phyloP scores from a whole-genome alignment of 2,888 invertebrate genomes.

The Pristionchus fissidentatus region DNA sequence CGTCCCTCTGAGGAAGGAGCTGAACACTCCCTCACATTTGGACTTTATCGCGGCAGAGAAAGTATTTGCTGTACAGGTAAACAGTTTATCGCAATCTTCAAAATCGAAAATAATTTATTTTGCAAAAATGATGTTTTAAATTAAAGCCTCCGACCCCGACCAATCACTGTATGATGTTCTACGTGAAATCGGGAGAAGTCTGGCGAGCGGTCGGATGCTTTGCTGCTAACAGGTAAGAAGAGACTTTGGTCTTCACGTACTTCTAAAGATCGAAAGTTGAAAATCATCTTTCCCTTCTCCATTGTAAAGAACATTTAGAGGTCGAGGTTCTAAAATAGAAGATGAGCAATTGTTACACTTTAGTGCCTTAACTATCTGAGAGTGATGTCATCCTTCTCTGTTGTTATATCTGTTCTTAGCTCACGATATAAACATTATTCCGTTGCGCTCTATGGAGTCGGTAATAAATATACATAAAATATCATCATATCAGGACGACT shows the following conservation, averaged over 20 bases:
- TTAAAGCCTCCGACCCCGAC: slow-evolving; percentile 57
- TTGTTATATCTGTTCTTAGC: background rate
- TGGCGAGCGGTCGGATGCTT: slow-evolving; percentile 62
- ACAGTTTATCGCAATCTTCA: background rate
- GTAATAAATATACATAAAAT: background rate
- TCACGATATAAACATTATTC: background rate
- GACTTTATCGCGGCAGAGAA: slow-evolving; percentile 51
- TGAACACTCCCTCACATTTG: slow-evolving; percentile 55
- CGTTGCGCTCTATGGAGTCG: background rate
- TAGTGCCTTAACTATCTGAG: too few species aligned
- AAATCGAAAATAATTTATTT: background rate
- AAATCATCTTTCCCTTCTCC: too few species aligned
- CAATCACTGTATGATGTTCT: slow-evolving; percentile 59
- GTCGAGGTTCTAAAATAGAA: too few species aligned
- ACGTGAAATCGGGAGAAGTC: slow-evolving; percentile 55
- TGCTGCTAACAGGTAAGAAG: slow-evolving; percentile 11
- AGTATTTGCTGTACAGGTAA: slow-evolving; percentile 59
- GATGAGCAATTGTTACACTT: too few species aligned
- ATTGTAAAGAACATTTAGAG: too few species aligned
- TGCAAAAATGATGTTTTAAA: background rate
- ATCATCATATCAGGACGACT: slow-evolving; percentile 27
- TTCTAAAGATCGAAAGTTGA: too few species aligned
- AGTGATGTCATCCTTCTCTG: too few species aligned
- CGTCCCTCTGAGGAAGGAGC: slow-evolving; percentile 57
- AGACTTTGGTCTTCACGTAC: background rate